Percentiles rank a stretch among this genome's conserved stretches.
Evolutionary conservation across 2,888 invertebrate genomes (phyloP).

Genomic region (Mythimna ferrago): DNA sequence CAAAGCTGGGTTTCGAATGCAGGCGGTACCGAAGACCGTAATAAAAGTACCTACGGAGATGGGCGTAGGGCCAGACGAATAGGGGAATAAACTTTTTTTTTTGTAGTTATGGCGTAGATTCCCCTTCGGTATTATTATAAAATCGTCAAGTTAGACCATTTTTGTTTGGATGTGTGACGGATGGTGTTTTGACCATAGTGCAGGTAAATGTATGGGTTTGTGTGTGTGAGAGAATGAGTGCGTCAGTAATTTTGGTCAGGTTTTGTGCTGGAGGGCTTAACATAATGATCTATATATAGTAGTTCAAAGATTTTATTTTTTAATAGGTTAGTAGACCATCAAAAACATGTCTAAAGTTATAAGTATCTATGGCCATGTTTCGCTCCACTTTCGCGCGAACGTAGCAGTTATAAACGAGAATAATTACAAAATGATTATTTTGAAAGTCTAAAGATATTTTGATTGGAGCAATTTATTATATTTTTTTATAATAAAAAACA

Average conservation of each 20-base stretch:
- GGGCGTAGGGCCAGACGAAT: constrained; percentile 83
- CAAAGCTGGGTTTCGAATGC: constrained; percentile 60
- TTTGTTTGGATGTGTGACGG: constrained; percentile 83
- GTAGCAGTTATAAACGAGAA: background rate
- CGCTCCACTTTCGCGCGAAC: constrained; percentile 23
- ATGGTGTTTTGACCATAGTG: constrained; percentile 80
- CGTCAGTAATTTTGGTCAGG: constrained; percentile 67
- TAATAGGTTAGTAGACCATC: constrained; percentile 47
- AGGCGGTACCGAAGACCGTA: constrained; percentile 65
- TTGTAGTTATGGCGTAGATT: constrained; percentile 73
- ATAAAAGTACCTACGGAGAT: constrained; percentile 80
- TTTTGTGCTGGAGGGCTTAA: constrained; percentile 67
- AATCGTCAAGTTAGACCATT: constrained; percentile 86
- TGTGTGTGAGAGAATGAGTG: constrained; percentile 55
- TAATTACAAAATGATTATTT: constrained; percentile 28
- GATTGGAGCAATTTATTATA: constrained; percentile 38
- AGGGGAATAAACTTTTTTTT: constrained; percentile 81
- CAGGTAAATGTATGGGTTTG: constrained; percentile 54
- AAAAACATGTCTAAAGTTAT: background rate
- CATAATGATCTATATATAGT: constrained; percentile 59
- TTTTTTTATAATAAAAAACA: constrained; percentile 26
- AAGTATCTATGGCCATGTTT: background rate
- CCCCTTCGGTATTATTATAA: constrained; percentile 88
- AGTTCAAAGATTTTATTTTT: constrained; percentile 35
- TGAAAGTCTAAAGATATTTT: constrained; percentile 36